phyloP scores from a whole-genome alignment of 2,797 vertebrate genomes.

The Gymnothorax reevesii region DNA sequence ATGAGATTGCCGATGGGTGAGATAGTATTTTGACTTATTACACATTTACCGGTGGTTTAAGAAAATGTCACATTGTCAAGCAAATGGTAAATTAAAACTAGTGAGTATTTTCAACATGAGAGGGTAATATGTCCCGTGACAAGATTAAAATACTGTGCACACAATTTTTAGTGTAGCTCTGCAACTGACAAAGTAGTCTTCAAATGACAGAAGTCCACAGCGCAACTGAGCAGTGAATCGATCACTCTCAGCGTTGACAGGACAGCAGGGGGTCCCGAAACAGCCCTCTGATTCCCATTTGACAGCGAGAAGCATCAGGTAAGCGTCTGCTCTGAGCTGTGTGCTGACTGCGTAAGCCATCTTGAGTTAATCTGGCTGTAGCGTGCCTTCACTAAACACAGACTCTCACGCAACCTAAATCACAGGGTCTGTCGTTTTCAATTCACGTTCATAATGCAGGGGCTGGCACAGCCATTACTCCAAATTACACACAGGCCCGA shows the following conservation, averaged over 20 bases:
- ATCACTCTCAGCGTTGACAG: background rate
- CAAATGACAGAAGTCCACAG: background rate
- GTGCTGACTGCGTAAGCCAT: too few species aligned
- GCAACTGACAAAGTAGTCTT: background rate
- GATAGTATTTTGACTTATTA: too few species aligned
- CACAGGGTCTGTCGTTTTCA: background rate
- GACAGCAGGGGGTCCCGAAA: background rate
- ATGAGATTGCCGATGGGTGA: too few species aligned
- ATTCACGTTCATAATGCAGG: slow-evolving; percentile 15
- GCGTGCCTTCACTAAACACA: background rate
- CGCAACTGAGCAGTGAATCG: background rate
- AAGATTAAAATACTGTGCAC: background rate
- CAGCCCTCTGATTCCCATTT: background rate
- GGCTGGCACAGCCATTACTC: slow-evolving; percentile 16
- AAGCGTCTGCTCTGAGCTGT: background rate
- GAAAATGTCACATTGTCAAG: too few species aligned
- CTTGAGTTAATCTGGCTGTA: background rate
- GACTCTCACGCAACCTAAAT: slow-evolving; percentile 17
- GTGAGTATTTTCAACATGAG: too few species aligned
- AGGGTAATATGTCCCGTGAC: too few species aligned
- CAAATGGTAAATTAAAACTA: too few species aligned
- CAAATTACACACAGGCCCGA: slow-evolving; percentile 21
- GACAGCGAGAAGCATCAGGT: background rate
- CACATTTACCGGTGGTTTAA: too few species aligned
- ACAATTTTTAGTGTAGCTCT: background rate